These are phyloP conservation scores for Melanotaenia duboulayi DNA, from an alignment of 2,113 vertebrate species.

Conservation along the genomic window DNA sequence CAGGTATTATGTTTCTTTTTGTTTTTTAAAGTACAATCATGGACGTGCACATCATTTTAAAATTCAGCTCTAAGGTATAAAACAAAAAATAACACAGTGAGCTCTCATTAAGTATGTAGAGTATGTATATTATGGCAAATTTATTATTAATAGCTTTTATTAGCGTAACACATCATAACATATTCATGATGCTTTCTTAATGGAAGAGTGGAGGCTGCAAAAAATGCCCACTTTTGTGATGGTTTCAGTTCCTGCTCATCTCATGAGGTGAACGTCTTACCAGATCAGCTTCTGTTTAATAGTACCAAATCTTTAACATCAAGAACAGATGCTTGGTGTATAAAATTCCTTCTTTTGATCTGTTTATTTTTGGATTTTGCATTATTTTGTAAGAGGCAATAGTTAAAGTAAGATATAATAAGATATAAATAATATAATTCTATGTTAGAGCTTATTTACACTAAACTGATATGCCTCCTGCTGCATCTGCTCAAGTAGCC, in stretches of 20 bases:
- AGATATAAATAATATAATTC: no score
- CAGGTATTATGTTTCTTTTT: no score
- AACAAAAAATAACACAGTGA: not conserved
- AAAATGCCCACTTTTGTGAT: constrained; percentile 3
- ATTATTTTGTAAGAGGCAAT: no score
- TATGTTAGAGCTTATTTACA: no score
- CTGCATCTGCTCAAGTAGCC: no score
- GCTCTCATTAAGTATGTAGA: constrained; percentile 56
- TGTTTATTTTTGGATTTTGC: no score
- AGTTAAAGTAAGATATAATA: no score
- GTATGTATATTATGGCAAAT: constrained; percentile 69
- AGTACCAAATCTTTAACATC: not conserved
- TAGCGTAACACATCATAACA: constrained; percentile 68
- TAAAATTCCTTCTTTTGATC: not conserved
- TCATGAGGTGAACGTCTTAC: not conserved
- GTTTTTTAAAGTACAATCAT: not conserved
- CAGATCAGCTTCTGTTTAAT: not conserved
- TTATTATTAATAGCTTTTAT: constrained; percentile 80
- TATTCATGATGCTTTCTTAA: constrained; percentile 76
- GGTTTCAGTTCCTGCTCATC: constrained; percentile 7
- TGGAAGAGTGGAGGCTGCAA: constrained; percentile 36
- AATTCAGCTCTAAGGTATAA: not conserved
- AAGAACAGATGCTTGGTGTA: not conserved
- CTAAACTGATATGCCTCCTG: no score
- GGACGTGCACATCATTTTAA: not conserved